These are phyloP conservation scores for Oncorhynchus tshawytscha DNA, from an alignment of 2,113 vertebrate species.

Conservation along the genomic window DNA sequence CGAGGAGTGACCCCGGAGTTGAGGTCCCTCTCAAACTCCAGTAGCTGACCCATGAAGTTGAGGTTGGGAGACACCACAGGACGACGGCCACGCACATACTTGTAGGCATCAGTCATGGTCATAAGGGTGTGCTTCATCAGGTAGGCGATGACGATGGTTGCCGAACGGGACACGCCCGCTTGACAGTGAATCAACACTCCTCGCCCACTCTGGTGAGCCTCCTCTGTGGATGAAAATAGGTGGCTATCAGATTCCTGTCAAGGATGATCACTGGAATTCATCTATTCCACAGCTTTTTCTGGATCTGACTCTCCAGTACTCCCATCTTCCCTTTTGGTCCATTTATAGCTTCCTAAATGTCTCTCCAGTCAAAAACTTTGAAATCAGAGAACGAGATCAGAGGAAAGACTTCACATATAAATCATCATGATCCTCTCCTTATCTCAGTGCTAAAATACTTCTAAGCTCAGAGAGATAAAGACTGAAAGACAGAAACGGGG, in stretches of 20 bases:
- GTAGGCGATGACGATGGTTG: conserved; percentile 84
- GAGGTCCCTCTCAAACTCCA: conserved; percentile 84
- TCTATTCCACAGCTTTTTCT: neutral
- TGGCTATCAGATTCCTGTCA: neutral
- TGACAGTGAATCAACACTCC: conserved; percentile 85
- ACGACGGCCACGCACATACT: conserved; percentile 79
- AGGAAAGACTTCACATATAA: too few relatives aligned
- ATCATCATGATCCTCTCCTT: neutral
- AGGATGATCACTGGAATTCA: neutral
- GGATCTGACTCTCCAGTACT: neutral
- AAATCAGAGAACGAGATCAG: neutral
- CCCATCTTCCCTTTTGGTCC: neutral
- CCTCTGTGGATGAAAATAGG: conserved; percentile 68
- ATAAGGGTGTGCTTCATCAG: conserved; percentile 88
- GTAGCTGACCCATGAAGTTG: conserved; percentile 85
- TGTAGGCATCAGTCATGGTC: conserved; percentile 86
- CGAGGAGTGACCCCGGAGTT: conserved; percentile 83
- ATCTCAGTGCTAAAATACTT: neutral
- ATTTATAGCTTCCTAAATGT: conserved; percentile 11
- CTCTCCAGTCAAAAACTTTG: neutral
- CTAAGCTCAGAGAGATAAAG: neutral
- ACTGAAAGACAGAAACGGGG: neutral
- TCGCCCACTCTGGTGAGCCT: conserved; percentile 81
- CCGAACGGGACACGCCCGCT: conserved; percentile 83
- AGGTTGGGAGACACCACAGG: conserved; percentile 83